Evolutionary conservation across 2,888 invertebrate species (phyloP), one percentile per base, ranked within the genome.

Genomic region (Caenorhabditis auriculariae): DNA sequence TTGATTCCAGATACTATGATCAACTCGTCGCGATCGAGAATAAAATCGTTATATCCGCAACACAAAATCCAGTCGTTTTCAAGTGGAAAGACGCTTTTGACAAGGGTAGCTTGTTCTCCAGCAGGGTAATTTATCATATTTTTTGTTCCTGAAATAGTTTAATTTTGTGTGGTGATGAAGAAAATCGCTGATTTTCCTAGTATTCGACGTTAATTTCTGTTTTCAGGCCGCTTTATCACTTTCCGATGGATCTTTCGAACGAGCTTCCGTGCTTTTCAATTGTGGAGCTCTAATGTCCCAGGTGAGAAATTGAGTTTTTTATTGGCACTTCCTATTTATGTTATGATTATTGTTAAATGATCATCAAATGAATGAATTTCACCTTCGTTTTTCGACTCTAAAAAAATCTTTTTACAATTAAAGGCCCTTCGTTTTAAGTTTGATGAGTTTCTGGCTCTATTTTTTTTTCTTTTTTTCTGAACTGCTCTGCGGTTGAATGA

Each of bases 31-130:
- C 91, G 6, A 86, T 98, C 82, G 95, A 96, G 85, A 87, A 88
- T 54, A 98, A 98, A 85, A 89, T 98, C 69, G 93, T 96, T 1
- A 88, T 91, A 1, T 89, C 91, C 75, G 95, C 96, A 84, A 88
- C 96, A 53, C 84, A 83, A 81, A 83, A 84, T 57, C 71, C 91
- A 91, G 83, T 91, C 68, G 91, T 93, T 3, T 98, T 98, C 84
- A 98, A 96, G 83, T 98, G 98, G 96, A 94, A 94, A 84, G 95
- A 96, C 88, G 95, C 96, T 0, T 98, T 98, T 82, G 94, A 95
- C 83, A 91, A 91, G 81, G 92, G 92, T 50, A 90, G 91, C 7
- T 88, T 96, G 74, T 94, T 96, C 84, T 91, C 91, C 60, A 91
- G 91, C 60, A 59, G 68, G 44, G 67, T 66, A 15, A 32, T 28